Evolutionary conservation across 2,113 vertebrate species (phyloP).

Genomic region (Bufo bufo): DNA sequence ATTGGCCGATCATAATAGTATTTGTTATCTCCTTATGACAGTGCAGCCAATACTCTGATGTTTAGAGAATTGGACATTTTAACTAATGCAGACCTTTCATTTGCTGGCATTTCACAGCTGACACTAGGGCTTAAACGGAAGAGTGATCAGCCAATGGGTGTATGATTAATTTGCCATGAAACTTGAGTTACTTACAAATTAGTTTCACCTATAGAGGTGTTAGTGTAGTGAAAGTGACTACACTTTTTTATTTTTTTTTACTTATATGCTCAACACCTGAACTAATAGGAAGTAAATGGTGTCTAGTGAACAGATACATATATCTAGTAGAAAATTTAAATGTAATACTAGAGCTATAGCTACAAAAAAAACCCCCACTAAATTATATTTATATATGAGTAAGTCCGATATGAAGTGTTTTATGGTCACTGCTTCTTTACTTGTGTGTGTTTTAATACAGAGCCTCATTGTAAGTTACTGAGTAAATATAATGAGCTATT

Average conservation of each 20-base stretch:
- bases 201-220: not conserved
- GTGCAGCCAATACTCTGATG: too few relatives aligned
- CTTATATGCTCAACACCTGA: not conserved
- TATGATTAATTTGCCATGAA: not conserved
- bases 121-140: too few relatives aligned
- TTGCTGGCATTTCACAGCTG: too few relatives aligned
- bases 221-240: not conserved
- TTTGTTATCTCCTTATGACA: too few relatives aligned
- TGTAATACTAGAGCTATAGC: not conserved
- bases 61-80: too few relatives aligned
- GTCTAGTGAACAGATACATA: not conserved
- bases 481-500: constrained; percentile 51
- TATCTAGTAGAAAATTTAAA: not conserved
- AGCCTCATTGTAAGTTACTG: constrained; percentile 41
- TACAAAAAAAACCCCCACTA: constrained; percentile 1
- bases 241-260: not conserved
- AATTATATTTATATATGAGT: constrained; percentile 16
- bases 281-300: not conserved
- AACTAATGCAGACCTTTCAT: too few relatives aligned
- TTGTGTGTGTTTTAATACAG: constrained; percentile 10
- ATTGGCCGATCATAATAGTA: too few relatives aligned
- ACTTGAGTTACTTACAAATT: not conserved
- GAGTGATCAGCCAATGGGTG: too few relatives aligned
- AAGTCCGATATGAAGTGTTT: constrained; percentile 22
- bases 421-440: constrained; percentile 35